A percentile compares a stretch with the other conserved stretches of the same genome.
Conservation (phyloP, 1,140 invertebrate species). For the Drosophila sproati region DNA sequence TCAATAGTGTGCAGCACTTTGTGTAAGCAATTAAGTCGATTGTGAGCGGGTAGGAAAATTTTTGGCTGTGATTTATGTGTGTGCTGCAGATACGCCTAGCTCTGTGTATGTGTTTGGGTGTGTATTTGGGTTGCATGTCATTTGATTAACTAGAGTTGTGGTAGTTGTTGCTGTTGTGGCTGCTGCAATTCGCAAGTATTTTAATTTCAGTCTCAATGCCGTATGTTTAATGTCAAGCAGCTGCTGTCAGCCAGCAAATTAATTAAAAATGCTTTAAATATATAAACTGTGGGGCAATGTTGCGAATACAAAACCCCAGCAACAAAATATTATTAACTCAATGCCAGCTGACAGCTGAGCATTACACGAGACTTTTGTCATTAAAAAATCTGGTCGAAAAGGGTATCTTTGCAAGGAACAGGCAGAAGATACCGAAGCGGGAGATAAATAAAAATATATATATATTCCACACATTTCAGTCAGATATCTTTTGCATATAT, state of each 20-base stretch:
- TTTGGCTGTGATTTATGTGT: slow-evolving; percentile 60
- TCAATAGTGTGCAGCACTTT: slow-evolving; percentile 72
- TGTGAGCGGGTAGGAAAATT: not conserved
- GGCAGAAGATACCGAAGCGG: no score
- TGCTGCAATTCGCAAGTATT: slow-evolving; percentile 70
- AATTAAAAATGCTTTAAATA: slow-evolving; percentile 74
- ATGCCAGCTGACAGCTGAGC: no score
- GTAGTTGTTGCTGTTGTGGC: slow-evolving; percentile 26
- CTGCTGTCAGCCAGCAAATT: slow-evolving; percentile 70
- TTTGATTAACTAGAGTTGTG: slow-evolving; percentile 75
- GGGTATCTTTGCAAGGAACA: no score
- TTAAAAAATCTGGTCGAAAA: no score
- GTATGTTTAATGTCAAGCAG: slow-evolving; percentile 68
- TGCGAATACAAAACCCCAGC: no score
- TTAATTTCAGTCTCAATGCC: slow-evolving; percentile 55
- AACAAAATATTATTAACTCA: no score
- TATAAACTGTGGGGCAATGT: not conserved
- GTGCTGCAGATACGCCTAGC: slow-evolving; percentile 27
- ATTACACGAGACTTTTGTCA: no score
- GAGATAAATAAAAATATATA: no score
- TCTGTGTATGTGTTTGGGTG: slow-evolving; percentile 34
- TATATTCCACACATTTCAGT: no score
- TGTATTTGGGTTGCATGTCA: slow-evolving; percentile 58
- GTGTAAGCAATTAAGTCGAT: slow-evolving; percentile 74
- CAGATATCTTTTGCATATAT: no score